Conservation (phyloP, 2,888 invertebrate species). For the Lordiphosa fenestrarum region DNA sequence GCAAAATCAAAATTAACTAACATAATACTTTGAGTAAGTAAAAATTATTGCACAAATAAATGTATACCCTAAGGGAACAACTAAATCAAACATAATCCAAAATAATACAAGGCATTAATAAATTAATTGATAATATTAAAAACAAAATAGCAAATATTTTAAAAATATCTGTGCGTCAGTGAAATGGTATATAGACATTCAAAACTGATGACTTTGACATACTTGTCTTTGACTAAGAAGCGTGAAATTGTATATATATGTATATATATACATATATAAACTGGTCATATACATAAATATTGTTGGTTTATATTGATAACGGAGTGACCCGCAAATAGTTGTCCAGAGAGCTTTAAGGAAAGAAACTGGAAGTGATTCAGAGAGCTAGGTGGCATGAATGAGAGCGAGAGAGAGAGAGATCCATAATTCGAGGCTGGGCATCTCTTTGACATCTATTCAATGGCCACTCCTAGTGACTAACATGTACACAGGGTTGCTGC, state of each 20-base stretch:
- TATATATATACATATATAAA: conserved; percentile 1
- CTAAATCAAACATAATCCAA: not conserved
- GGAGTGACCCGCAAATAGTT: not conserved
- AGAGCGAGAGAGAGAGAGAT: not conserved
- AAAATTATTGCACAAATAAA: conserved; percentile 40
- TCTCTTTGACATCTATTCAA: not conserved
- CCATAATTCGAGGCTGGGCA: conserved; percentile 10
- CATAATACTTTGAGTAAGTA: conserved; percentile 38
- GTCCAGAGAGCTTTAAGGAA: no score
- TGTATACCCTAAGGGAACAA: conserved; percentile 6
- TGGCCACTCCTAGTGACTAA: conserved; percentile 4
- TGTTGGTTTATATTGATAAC: conserved; percentile 15
- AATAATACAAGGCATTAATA: conserved; percentile 23
- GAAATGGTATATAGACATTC: no score
- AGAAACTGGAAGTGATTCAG: no score
- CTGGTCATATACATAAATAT: conserved; percentile 8
- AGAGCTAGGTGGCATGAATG: no score
- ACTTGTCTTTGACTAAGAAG: conserved; percentile 25
- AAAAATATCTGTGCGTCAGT: conserved; percentile 19
- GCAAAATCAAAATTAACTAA: conserved; percentile 16
- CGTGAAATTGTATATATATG: conserved; percentile 17
- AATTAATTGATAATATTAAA: conserved; percentile 11
- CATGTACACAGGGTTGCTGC: conserved; percentile 8
- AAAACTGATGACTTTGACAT: no score
- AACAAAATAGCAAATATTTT: conserved; percentile 10